Base-by-base conservation (phyloP, 2,888 invertebrate species). In the Bellardia bayeri region DNA sequence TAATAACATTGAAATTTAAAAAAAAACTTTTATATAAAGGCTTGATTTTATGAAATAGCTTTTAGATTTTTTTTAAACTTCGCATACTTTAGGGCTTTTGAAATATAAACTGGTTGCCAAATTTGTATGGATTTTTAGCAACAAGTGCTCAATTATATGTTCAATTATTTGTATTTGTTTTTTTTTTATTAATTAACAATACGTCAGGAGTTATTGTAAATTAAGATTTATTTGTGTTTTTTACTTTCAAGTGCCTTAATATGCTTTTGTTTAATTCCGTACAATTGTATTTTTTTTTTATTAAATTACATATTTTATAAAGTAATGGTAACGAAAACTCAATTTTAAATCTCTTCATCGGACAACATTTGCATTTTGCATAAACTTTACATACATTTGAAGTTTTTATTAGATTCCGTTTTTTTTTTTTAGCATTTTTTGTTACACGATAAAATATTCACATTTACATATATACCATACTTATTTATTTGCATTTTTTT, bases 301-400 rank as follows among this genome's bases (percentile, higher is more conserved):
- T 58, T 58, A 42, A 30, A 30, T 72, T 58, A 58, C 16, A 42
- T 61, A 49, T 16, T 45, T 30, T 45, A 23, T 23, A 1, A 45
- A 45, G 37, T 5, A 37, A 37, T 37, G 6, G 11, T n/a, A 4
- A 51, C 14, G 9, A 68, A 45, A 74, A 74, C 58, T 61, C 30
- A 63, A 51, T 14, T 40, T 40, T 13, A 64, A 76, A 76, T 64
- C 64, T 76, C 51, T 64, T 23, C 40, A 14, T 8, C 64, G 64
- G 64, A 76, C 51, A 56, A 33, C n/a, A 69, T 51, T 51, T 69
- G 30, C 61, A 11, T 16, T 63, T 61, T 45, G 75, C 49, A 75
- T 75, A 11, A 63, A 76, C 13, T 71, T 80, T 80, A 14, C 58
- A 78, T 58, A 37, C n/a, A 80, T 61, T 69, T 80, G 9, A 72